phyloP scores from a whole-genome alignment of 1,140 invertebrate species.

The Eulimnadia texana region DNA sequence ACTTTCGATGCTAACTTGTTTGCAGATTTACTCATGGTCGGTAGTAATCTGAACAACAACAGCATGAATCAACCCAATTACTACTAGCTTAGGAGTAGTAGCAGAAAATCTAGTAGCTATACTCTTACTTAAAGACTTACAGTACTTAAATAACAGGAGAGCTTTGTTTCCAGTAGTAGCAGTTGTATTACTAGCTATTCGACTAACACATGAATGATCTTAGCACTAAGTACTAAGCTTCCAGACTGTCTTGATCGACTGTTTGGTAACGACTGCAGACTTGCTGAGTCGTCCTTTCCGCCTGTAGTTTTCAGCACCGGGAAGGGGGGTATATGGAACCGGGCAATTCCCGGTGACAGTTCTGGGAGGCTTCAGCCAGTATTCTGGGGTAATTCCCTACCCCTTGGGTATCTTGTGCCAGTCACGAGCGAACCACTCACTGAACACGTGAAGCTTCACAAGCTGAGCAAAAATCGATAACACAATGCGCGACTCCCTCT shows the following conservation, averaged over 20 bases:
- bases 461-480: not conserved
- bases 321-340: not conserved
- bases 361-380: not conserved
- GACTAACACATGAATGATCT: too few relatives aligned
- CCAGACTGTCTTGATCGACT: too few relatives aligned
- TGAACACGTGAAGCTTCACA: not conserved
- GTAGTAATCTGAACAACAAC: not conserved
- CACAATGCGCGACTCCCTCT: not conserved
- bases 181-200: too few relatives aligned
- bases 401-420: not conserved
- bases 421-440: not conserved
- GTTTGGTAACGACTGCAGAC: too few relatives aligned
- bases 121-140: too few relatives aligned
- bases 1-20: constrained; percentile 70
- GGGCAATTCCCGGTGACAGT: not conserved
- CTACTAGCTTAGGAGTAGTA: not conserved
- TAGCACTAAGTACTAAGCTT: too few relatives aligned
- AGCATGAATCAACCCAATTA: not conserved
- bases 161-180: too few relatives aligned
- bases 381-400: not conserved
- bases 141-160: too few relatives aligned
- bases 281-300: not conserved
- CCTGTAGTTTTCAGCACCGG: not conserved
- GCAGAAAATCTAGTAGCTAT: not conserved
- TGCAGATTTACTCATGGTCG: constrained; percentile 57